Evolutionary conservation across 2,888 invertebrate species (phyloP).

Genomic region (Onchidella celtica): DNA sequence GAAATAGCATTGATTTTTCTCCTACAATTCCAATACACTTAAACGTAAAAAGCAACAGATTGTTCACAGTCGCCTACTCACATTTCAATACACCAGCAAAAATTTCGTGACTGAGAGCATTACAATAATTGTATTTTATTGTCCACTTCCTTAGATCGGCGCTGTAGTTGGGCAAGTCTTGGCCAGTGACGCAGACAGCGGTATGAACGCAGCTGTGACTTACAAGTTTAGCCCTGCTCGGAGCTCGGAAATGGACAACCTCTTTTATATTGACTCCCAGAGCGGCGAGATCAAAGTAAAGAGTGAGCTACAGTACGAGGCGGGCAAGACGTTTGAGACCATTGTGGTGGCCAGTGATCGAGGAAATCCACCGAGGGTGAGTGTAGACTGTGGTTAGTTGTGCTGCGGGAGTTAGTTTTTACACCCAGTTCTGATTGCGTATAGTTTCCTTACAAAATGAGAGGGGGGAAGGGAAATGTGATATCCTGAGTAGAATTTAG

Average conservation of each 20-base stretch:
- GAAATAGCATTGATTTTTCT: too few relatives aligned
- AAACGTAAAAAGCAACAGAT: too few relatives aligned
- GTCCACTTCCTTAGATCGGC: conserved; percentile 39
- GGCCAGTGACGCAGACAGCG: conserved; percentile 93
- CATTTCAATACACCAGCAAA: too few relatives aligned
- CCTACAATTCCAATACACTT: too few relatives aligned
- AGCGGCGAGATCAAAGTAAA: conserved; percentile 61
- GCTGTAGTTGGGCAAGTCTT: conserved; percentile 82
- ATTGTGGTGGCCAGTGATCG: conserved; percentile 68
- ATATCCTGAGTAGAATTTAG: too few relatives aligned
- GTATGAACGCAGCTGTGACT: conserved; percentile 85
- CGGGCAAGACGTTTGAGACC: conserved; percentile 55
- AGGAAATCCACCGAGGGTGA: conserved; percentile 56
- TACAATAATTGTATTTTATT: background rate
- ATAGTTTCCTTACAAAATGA: background rate
- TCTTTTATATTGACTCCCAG: conserved; percentile 56
- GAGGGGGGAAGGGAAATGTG: too few relatives aligned
- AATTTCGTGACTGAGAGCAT: too few relatives aligned
- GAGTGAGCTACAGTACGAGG: conserved; percentile 55
- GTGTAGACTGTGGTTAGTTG: too few relatives aligned
- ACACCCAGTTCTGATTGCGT: background rate
- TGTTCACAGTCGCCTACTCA: too few relatives aligned
- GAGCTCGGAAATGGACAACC: conserved; percentile 45
- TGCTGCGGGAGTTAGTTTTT: background rate
- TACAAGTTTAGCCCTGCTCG: conserved; percentile 75